A percentile compares a stretch with the other conserved stretches of the same genome.
Evolutionary conservation across 2,113 vertebrate species (phyloP).

Genomic region (Siniperca chuatsi): DNA sequence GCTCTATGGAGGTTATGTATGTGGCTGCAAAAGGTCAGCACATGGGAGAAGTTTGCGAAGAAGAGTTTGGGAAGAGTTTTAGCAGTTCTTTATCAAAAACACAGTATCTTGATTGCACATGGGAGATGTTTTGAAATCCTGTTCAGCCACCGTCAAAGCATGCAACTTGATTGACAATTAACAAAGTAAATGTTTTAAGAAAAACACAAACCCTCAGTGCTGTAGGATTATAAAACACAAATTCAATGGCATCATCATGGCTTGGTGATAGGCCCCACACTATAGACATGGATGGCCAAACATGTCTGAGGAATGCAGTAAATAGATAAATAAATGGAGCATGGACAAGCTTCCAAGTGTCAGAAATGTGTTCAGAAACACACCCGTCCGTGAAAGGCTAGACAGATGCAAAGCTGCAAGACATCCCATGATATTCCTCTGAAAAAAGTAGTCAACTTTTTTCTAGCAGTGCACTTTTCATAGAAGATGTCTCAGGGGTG

Average conservation of each 20-base stretch:
- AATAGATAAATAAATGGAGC: slow-evolving; percentile 71
- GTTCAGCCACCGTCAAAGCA: neutral
- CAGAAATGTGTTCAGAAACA: slow-evolving; percentile 62
- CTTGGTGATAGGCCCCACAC: neutral
- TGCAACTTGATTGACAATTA: neutral
- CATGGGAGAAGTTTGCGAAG: no score
- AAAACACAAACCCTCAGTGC: neutral
- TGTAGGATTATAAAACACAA: slow-evolving; percentile 19
- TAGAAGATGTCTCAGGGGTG: slow-evolving; percentile 3
- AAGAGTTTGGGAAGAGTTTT: neutral
- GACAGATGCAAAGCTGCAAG: slow-evolving; percentile 55
- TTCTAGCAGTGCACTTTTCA: neutral
- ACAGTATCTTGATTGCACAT: neutral
- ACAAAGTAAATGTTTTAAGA: neutral
- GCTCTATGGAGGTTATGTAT: neutral
- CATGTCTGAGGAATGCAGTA: slow-evolving; percentile 49
- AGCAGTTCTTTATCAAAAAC: neutral
- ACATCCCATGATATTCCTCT: slow-evolving; percentile 28
- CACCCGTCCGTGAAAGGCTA: slow-evolving; percentile 44
- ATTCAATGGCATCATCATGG: slow-evolving; percentile 5
- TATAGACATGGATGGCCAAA: slow-evolving; percentile 55
- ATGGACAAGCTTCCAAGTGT: slow-evolving; percentile 49
- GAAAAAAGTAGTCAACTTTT: neutral
- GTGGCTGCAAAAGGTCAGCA: neutral
- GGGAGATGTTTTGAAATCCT: neutral